Evolutionary conservation across 2,888 invertebrate species (phyloP).

Genomic region (Stratiomys singularior): DNA sequence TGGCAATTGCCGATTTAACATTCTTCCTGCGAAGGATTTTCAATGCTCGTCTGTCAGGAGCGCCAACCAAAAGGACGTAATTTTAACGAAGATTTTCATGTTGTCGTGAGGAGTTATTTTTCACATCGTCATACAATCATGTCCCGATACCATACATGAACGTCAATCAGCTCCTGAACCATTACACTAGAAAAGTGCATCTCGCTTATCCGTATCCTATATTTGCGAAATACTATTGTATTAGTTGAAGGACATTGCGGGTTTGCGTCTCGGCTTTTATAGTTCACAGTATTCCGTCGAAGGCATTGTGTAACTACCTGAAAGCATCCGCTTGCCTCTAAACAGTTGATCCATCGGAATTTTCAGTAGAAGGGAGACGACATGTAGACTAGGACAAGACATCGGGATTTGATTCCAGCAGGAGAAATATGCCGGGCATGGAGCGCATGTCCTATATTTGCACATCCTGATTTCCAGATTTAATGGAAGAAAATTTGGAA

Average conservation of each 20-base stretch:
- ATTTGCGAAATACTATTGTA: neutral
- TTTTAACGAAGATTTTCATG: neutral
- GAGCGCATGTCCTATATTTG: slow-evolving; percentile 21
- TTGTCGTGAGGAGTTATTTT: neutral
- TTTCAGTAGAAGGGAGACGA: neutral
- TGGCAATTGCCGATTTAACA: slow-evolving; percentile 48
- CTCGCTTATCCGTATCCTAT: neutral
- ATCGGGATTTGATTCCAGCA: neutral
- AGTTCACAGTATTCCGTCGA: neutral
- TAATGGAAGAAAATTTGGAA: slow-evolving; percentile 14
- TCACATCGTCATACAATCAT: neutral
- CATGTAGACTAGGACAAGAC: slow-evolving; percentile 26
- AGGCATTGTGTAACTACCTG: slow-evolving; percentile 38
- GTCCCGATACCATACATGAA: neutral
- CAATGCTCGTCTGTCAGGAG: neutral
- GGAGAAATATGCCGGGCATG: slow-evolving; percentile 21
- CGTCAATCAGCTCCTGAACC: neutral
- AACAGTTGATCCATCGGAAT: neutral
- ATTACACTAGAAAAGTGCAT: slow-evolving; percentile 22
- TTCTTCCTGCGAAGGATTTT: neutral
- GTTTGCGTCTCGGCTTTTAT: neutral
- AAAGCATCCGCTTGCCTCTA: neutral
- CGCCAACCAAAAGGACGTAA: neutral
- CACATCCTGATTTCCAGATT: neutral
- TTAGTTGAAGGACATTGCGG: slow-evolving; percentile 9